phyloP scores from a whole-genome alignment of 2,797 vertebrate genomes.

The Diglossa cyanea region DNA sequence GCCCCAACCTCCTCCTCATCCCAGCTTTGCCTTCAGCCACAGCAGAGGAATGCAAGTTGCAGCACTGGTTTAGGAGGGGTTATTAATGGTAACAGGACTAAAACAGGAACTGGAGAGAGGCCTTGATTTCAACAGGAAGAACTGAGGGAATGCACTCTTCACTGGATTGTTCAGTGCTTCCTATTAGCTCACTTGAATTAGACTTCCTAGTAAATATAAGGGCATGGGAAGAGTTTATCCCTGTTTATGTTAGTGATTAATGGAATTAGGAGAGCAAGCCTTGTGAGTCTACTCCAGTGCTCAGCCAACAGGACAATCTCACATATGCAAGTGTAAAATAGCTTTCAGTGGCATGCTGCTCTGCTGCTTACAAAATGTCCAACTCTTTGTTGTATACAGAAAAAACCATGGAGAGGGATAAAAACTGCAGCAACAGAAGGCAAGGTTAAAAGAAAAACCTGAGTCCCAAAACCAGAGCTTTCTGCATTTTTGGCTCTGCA shows the following conservation, averaged over 20 bases:
- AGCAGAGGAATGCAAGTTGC: not conserved
- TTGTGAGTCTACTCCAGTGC: not conserved
- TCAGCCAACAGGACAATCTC: not conserved
- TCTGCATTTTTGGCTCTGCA: not conserved
- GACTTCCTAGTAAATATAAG: not conserved
- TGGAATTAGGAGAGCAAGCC: not conserved
- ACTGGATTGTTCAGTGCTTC: slow-evolving; percentile 23
- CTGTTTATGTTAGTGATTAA: not conserved
- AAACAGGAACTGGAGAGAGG: slow-evolving; percentile 37
- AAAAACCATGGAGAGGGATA: not conserved
- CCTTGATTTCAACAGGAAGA: slow-evolving; percentile 49
- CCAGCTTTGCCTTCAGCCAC: not conserved
- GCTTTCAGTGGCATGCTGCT: not conserved
- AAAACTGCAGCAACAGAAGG: not conserved
- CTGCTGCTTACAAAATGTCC: not conserved
- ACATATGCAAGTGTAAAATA: not conserved
- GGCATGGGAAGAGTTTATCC: not conserved
- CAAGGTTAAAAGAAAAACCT: not conserved
- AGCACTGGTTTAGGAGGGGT: not conserved
- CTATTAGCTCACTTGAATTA: slow-evolving; percentile 18
- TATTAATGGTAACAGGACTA: slow-evolving; percentile 18
- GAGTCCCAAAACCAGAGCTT: not conserved
- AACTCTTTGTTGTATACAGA: not conserved
- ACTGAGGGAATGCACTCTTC: slow-evolving; percentile 18
- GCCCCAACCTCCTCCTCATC: not conserved